Evolutionary conservation across 2,113 vertebrate species (phyloP).

Genomic region (Xiphorhynchus elegans): DNA sequence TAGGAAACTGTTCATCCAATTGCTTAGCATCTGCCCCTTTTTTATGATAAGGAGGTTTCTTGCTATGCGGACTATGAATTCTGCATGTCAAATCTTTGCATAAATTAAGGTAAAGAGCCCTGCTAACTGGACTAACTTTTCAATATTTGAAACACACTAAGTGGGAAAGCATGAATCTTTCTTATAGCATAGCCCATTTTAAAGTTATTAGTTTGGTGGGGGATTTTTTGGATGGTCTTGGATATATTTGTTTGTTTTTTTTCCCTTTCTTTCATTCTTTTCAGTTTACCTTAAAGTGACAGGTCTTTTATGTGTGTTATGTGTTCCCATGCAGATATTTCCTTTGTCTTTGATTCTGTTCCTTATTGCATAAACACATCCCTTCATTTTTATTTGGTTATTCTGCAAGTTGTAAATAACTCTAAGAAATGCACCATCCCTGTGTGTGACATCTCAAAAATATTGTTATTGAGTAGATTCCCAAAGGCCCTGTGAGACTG

Average conservation of each 20-base stretch:
- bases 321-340: neutral
- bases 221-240: fast-evolving
- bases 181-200: neutral
- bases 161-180: neutral
- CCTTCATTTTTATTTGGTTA: neutral
- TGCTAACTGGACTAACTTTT: neutral
- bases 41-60: neutral
- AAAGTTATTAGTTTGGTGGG: neutral
- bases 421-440: neutral
- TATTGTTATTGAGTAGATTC: neutral
- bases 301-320: neutral
- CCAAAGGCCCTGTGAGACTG: neutral
- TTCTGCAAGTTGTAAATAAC: constrained; percentile 17
- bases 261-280: neutral
- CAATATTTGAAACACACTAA: neutral
- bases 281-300: neutral
- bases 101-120: neutral
- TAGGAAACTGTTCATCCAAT: neutral
- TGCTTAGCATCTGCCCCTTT: neutral
- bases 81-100: neutral
- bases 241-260: neutral
- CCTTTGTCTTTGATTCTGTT: neutral
- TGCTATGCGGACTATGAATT: neutral
- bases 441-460: constrained; percentile 17
- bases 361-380: neutral